Evolutionary conservation across 2,113 vertebrate species (phyloP).

Genomic region (Ailurus styani): DNA sequence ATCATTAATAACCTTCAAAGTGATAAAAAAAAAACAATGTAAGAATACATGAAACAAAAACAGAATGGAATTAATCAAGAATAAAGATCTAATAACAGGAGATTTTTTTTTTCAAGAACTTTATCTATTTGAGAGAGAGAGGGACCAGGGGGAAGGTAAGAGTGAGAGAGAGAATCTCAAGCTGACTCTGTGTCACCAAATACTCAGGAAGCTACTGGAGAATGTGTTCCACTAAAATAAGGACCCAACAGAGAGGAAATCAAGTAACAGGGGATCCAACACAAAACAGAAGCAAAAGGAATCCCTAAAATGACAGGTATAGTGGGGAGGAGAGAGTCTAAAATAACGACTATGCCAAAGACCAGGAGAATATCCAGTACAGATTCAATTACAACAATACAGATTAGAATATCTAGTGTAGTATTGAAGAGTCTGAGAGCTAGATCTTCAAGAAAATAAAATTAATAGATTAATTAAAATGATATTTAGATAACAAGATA

Average conservation of each 20-base stretch:
- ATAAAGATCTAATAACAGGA: not conserved
- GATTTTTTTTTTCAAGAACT: not conserved
- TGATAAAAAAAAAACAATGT: not conserved
- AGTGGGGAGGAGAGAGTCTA: not conserved
- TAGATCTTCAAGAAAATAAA: not conserved
- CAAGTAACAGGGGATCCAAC: not conserved
- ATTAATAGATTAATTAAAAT: not conserved
- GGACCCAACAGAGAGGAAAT: not conserved
- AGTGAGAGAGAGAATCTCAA: not conserved
- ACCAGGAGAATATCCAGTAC: not conserved
- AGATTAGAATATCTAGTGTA: not conserved
- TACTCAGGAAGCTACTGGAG: not conserved
- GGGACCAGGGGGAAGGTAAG: not conserved
- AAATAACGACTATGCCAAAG: not conserved
- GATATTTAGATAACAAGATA: not conserved
- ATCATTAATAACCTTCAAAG: not conserved
- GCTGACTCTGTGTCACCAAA: not conserved
- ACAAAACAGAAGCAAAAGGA: not conserved
- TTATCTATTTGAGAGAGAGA: not conserved
- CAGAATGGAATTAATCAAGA: not conserved
- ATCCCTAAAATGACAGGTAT: not conserved
- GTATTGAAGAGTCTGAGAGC: not conserved
- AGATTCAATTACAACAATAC: not conserved
- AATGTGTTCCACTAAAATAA: not conserved
- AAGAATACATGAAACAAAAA: constrained; percentile 14